Evolutionary conservation across 1,140 invertebrate species (phyloP), one percentile per base, ranked within the genome.

Genomic region (Magallana ariakensis): DNA sequence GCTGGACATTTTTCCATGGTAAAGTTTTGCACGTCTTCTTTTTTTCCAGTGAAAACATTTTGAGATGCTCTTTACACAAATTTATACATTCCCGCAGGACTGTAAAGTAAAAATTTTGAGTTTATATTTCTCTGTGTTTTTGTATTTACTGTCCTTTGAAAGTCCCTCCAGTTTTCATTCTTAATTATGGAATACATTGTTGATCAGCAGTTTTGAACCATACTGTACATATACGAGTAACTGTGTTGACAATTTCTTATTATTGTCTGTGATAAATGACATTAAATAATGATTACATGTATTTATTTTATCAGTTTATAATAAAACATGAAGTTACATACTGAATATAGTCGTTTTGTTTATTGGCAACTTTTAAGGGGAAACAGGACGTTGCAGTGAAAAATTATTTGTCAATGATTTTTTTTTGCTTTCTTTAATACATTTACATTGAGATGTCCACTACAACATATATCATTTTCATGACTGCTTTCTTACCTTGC

Each of bases 51-150:
- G 66, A 75, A 75, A 26, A 26, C 22, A 26, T 75, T 75, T 75
- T 75, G 66, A 75, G 66, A 75, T 75, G 66, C 66, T 26, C 33
- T 75, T 33, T 75, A 75, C 66, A 75, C 66, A 70, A 9, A 26
- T 46, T 46, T 75, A 10, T 75, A 33, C 22, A 75, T 75, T 62
- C 19, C 66, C 13, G 66, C 33, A 26, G 19, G 66, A 70, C 66
- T 70, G 58, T 60, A 46, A 22, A 70, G 26, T 22, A 33, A 22
- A 13, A 75, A 26, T 9, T 75, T 26, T 13, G 22, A 75, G 66
- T 26, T 26, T 46, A 46, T 46, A 33, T 75, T 1, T 75, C 33
- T 75, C 19, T 26, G 19, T 70, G 66, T 13, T 75, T 75, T 75
- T 75, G 22, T 75, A 75, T 75, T 26, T 13, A 22, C 66, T 33